Base-by-base conservation (phyloP, 2,888 invertebrate species). In the Hetaerina titia region DNA sequence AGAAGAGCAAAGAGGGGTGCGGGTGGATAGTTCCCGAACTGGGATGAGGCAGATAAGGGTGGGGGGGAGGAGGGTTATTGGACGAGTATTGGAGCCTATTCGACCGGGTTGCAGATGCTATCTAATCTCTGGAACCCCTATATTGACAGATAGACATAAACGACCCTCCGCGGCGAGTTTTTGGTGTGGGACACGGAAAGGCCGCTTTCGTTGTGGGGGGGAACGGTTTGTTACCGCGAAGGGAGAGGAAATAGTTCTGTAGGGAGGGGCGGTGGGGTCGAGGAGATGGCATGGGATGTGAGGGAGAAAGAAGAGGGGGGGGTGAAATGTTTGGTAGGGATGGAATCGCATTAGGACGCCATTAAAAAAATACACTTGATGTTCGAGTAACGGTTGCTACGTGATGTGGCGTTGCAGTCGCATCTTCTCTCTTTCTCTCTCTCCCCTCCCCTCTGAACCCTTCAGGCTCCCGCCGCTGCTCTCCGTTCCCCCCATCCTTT, bases 141-240 rank as follows among this genome's bases (percentile, higher is more conserved):
- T 92, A 92, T 92, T 92, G 92, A 92, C 92, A 92, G 64, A 92
- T 92, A 92, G 92, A 92, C 92, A 92, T 92, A 69, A 92, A 92
- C 92, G 92, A 22, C 92, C 92, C 22, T 92, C 31, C 90, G 9
- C 7, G 69, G 69, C 7, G 13, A 31, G 81, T 81, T 81, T 31
- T 31, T 81, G 81, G 81, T 15, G 81, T 31, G 60, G 45, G 45
- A 45, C 45, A 45, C 45, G 45, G 45, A 45, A 45, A 45, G 45
- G 45, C 45, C 45, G 45, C 45, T 45, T 45, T 45, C 45, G 45
- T 45, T 45, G 60, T 60, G 81, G 81, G 81, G 15, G 31, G 13
- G 81, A 81, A 81, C 11, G 31, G 81, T 25, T 81, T 9, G 9
- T 81, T 81, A 31, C 31, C 11, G 11, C 15, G 13, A 31, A 31